Evolutionary conservation across 2,797 vertebrate species (phyloP).

Genomic region (Rhynchonycteris naso): DNA sequence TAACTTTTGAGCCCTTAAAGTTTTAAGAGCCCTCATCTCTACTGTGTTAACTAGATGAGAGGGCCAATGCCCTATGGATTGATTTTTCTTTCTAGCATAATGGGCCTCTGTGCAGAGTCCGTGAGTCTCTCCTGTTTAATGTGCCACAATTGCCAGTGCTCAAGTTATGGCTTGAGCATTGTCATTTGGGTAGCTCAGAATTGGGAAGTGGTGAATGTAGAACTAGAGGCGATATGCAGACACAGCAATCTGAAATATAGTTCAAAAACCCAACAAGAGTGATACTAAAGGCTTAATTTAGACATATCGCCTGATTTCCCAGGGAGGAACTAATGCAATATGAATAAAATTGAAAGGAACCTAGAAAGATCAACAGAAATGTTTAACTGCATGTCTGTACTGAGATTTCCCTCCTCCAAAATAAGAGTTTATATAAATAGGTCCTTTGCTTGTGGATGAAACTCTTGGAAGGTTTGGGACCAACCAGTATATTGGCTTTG

Average conservation of each 20-base stretch:
- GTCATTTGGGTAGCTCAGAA: conserved; percentile 39
- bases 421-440: background rate
- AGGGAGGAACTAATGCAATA: background rate
- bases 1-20: conserved; percentile 59
- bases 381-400: background rate
- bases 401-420: background rate
- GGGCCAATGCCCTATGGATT: conserved; percentile 52
- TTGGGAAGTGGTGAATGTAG: conserved; percentile 19
- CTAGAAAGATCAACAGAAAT: conserved; percentile 10
- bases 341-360: conserved; percentile 13
- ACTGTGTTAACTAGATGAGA: conserved; percentile 67
- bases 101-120: conserved; percentile 45
- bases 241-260: conserved; percentile 1
- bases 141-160: conserved; percentile 29
- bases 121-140: conserved; percentile 57
- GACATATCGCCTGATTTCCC: conserved; percentile 48
- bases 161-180: background rate
- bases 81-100: conserved; percentile 73
- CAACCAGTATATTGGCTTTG: background rate
- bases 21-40: conserved; percentile 69
- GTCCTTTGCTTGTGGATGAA: background rate
- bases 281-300: conserved; percentile 1
- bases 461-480: background rate
- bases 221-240: background rate
- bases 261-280: background rate